Evolutionary conservation across 2,113 vertebrate genomes (phyloP).

Genomic region (Dasypus novemcinctus): DNA sequence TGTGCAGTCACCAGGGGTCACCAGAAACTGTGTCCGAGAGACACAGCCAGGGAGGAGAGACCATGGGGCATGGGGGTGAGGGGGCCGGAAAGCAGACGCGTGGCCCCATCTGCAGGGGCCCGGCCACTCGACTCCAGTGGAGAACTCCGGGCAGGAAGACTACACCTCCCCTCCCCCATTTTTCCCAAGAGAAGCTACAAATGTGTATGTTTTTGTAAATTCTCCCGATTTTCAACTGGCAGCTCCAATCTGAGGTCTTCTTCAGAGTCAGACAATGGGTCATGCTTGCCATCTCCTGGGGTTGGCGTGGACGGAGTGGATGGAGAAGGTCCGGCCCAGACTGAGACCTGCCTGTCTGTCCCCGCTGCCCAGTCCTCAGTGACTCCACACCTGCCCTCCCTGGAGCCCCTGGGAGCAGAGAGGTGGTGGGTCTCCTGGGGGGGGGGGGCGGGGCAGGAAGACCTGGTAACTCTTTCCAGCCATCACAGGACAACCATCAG

Average conservation of each 20-base stretch:
- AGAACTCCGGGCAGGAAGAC: neutral
- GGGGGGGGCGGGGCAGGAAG: neutral
- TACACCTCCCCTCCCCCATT: neutral
- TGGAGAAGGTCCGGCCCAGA: neutral
- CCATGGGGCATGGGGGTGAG: fast-evolving
- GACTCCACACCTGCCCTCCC: neutral
- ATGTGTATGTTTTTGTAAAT: neutral
- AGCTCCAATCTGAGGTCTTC: neutral
- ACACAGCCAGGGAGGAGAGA: neutral
- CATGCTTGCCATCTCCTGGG: neutral
- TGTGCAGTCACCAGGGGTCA: neutral
- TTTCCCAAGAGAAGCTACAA: neutral
- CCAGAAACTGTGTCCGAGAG: neutral
- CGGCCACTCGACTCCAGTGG: neutral
- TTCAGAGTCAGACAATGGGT: neutral
- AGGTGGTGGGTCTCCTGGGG: neutral
- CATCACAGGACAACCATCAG: neutral
- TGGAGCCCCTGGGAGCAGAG: neutral
- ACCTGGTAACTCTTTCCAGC: neutral
- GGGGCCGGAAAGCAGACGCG: neutral
- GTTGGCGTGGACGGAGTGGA: neutral
- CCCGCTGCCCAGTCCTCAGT: neutral
- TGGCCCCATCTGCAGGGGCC: neutral
- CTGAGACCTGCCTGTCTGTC: neutral
- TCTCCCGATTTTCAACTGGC: neutral